Percentiles rank a stretch among this genome's conserved stretches.
Evolutionary conservation across 1,140 invertebrate species (phyloP).

Genomic region (Zaprionus nigranus): DNA sequence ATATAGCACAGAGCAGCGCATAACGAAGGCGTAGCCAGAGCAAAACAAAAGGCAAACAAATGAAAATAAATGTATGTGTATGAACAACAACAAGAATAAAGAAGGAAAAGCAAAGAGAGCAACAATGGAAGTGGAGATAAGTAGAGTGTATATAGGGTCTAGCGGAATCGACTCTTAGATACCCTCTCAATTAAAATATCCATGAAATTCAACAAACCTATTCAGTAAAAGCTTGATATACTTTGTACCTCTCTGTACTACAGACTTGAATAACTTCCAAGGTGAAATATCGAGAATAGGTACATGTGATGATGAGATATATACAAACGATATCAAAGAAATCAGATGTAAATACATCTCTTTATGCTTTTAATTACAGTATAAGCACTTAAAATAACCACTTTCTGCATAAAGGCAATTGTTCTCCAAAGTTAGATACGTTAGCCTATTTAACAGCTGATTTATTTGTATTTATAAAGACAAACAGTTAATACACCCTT

Average conservation of each 20-base stretch:
- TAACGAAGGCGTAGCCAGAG: constrained; percentile 52
- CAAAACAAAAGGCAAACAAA: constrained; percentile 18
- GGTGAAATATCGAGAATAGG: too few species aligned
- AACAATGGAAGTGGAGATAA: not conserved
- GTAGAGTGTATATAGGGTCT: not conserved
- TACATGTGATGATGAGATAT: not conserved
- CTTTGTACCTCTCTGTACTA: too few species aligned
- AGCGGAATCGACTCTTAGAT: not conserved
- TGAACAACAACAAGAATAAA: not conserved
- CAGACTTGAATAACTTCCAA: too few species aligned
- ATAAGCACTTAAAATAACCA: too few species aligned
- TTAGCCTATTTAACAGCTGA: not conserved
- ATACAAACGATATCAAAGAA: not conserved
- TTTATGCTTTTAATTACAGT: too few species aligned
- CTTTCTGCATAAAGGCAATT: not conserved
- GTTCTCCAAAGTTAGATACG: not conserved
- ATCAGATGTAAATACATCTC: too few species aligned
- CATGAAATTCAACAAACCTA: too few species aligned
- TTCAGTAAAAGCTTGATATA: too few species aligned
- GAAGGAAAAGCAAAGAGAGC: not conserved
- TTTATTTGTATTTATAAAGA: not conserved
- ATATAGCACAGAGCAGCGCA: constrained; percentile 7
- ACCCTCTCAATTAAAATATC: not conserved
- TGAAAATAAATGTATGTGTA: constrained; percentile 9
- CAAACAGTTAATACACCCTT: not conserved